phyloP scores from a whole-genome alignment of 2,888 invertebrate species.

The Rhodophaea formosa region DNA sequence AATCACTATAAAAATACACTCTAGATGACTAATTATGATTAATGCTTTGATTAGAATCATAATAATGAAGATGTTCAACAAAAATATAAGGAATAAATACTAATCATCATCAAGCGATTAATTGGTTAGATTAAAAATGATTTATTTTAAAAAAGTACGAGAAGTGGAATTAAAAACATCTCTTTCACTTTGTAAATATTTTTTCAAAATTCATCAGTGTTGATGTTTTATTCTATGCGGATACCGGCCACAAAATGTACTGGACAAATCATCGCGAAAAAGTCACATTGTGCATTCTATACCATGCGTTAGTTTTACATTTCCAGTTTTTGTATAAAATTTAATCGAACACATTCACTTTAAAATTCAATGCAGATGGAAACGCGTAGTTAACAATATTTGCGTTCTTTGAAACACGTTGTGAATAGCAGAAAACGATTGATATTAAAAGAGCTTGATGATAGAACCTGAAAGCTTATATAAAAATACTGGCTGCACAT shows the following conservation, averaged over 20 bases:
- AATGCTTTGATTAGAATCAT: too few relatives aligned
- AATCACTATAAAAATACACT: too few relatives aligned
- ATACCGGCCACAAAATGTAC: conserved; percentile 15
- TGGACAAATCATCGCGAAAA: conserved; percentile 1
- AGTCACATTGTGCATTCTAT: conserved; percentile 41
- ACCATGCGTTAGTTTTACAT: conserved; percentile 33
- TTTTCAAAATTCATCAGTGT: too few relatives aligned
- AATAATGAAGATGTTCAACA: too few relatives aligned
- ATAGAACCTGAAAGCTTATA: neutral
- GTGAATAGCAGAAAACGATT: conserved; percentile 27
- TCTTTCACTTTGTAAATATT: too few relatives aligned
- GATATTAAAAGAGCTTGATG: neutral
- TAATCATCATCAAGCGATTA: too few relatives aligned
- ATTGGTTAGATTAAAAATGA: too few relatives aligned
- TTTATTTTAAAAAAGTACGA: too few relatives aligned
- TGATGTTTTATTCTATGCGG: conserved; percentile 41
- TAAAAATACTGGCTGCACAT: too few relatives aligned
- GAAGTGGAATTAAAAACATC: too few relatives aligned
- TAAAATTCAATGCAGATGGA: conserved; percentile 26
- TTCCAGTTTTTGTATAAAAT: conserved; percentile 42
- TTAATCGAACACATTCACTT: conserved; percentile 41
- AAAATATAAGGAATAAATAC: too few relatives aligned
- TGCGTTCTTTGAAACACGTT: conserved; percentile 27
- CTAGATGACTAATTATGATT: too few relatives aligned
- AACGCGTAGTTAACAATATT: conserved; percentile 24